Conservation (phyloP, 2,797 vertebrate genomes). For the Spinus olivaceus region DNA sequence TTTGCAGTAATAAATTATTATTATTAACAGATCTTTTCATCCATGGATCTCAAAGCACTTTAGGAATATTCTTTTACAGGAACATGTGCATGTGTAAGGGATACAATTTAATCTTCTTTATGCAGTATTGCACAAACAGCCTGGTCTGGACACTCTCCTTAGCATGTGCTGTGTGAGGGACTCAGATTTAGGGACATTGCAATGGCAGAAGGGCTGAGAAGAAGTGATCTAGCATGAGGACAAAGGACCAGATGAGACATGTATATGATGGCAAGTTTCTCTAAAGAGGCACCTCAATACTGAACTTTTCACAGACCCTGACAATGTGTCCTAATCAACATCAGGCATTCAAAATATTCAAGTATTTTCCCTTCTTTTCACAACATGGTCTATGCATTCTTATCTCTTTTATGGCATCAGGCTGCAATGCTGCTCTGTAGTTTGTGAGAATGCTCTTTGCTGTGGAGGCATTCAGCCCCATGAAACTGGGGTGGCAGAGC, state of each 20-base stretch:
- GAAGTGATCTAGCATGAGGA: not conserved
- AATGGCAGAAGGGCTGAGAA: not conserved
- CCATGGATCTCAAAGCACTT: not conserved
- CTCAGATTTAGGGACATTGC: not conserved
- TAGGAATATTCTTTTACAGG: not conserved
- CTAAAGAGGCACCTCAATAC: not conserved
- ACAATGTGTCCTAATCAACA: not conserved
- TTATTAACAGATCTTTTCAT: not conserved
- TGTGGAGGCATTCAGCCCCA: not conserved
- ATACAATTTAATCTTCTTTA: not conserved
- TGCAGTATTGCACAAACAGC: accelerated
- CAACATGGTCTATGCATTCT: not conserved
- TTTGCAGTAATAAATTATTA: not conserved
- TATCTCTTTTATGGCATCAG: not conserved
- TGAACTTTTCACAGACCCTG: not conserved
- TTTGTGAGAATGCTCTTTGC: not conserved
- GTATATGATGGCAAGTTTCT: not conserved
- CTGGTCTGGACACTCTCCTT: not conserved
- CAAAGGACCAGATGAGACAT: not conserved
- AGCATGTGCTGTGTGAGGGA: not conserved
- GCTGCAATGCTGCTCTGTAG: not conserved
- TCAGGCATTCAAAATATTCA: not conserved
- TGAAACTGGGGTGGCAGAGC: not conserved
- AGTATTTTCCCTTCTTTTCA: not conserved
- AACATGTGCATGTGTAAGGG: not conserved